A percentile compares a stretch with the other conserved stretches of the same genome.
Conservation (phyloP, 2,888 invertebrate genomes). For the Periphyllus acericola region DNA sequence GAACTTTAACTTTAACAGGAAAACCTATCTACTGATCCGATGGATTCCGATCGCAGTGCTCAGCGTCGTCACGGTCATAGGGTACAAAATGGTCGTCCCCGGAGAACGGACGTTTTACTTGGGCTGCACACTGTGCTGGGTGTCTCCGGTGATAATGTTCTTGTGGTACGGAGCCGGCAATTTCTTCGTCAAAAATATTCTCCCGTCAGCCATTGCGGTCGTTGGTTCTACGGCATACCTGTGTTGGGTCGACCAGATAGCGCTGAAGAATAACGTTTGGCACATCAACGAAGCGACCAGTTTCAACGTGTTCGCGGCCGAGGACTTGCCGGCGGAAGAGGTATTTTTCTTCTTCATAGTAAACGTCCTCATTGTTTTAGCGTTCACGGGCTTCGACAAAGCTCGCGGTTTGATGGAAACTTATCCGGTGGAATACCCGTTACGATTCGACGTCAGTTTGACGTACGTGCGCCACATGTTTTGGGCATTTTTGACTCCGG, state of each 20-base stretch:
- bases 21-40: neutral
- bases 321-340: neutral
- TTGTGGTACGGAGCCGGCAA: slow-evolving; percentile 10
- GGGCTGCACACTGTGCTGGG: neutral
- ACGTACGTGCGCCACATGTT: neutral
- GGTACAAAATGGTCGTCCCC: neutral
- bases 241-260: neutral
- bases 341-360: neutral
- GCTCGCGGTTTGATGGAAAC: neutral
- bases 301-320: neutral
- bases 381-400: neutral
- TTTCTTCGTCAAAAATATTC: neutral
- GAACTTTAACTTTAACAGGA: neutral
- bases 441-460: neutral
- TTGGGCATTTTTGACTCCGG: neutral
- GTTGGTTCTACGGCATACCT: neutral
- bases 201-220: neutral
- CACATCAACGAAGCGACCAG: neutral
- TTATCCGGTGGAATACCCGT: neutral
- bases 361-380: neutral
- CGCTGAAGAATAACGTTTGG: neutral
- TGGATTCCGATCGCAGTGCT: neutral
- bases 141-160: neutral
- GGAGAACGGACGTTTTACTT: neutral
- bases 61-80: neutral